These are phyloP conservation scores for Heliconius ismenius DNA, from an alignment of 2,888 invertebrate genomes.

Conservation along the genomic window DNA sequence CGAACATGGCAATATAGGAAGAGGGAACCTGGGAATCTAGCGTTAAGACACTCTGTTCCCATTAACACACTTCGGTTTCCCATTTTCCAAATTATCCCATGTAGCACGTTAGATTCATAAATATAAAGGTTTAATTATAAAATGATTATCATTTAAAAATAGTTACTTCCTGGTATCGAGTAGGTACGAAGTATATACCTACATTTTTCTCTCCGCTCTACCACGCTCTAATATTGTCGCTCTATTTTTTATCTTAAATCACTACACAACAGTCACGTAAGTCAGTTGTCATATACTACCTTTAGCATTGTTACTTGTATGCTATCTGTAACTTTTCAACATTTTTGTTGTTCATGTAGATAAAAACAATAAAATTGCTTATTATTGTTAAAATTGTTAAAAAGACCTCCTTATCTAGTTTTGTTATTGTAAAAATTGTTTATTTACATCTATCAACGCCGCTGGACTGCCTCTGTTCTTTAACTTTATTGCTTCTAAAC, in stretches of 20 bases:
- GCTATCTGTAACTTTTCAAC: background rate
- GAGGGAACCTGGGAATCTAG: too few relatives aligned
- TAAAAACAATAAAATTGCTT: slow-evolving; percentile 41
- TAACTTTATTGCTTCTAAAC: slow-evolving; percentile 39
- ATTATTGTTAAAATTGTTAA: slow-evolving; percentile 42
- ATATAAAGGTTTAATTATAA: too few relatives aligned
- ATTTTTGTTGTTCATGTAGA: background rate
- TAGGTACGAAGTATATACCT: background rate
- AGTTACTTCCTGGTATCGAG: background rate
- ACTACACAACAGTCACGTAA: slow-evolving; percentile 3
- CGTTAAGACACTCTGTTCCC: too few relatives aligned
- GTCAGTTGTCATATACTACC: slow-evolving; percentile 13
- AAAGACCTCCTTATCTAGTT: slow-evolving; percentile 42
- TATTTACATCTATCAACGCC: slow-evolving; percentile 35
- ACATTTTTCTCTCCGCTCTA: background rate
- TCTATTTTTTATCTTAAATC: background rate
- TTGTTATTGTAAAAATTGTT: slow-evolving; percentile 27
- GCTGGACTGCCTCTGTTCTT: slow-evolving; percentile 39
- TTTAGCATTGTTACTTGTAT: background rate
- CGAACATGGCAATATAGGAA: too few relatives aligned
- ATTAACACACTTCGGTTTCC: too few relatives aligned
- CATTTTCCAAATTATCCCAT: too few relatives aligned
- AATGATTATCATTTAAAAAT: background rate
- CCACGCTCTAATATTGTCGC: background rate
- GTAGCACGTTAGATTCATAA: too few relatives aligned